Evolutionary conservation across 2,113 vertebrate species (phyloP).

Genomic region (Perccottus glenii): DNA sequence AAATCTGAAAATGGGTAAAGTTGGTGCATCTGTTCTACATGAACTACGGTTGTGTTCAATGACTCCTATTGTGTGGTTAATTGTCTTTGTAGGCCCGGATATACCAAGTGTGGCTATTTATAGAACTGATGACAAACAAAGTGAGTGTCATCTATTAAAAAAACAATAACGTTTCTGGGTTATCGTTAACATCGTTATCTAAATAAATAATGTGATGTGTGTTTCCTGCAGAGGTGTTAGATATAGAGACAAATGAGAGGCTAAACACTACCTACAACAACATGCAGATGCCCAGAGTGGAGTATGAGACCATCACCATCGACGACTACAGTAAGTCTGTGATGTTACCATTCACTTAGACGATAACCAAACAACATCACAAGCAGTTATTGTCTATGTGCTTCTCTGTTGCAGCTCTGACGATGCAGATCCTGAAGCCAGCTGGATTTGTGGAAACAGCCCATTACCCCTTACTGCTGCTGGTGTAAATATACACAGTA

Average conservation of each 20-base stretch:
- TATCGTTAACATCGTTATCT: too few species aligned
- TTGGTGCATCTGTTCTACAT: constrained; percentile 3
- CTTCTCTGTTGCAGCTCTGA: constrained; percentile 79
- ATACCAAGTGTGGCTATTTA: constrained; percentile 89
- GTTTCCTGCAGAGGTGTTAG: constrained; percentile 83
- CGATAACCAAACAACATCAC: neutral
- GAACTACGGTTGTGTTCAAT: constrained; percentile 11
- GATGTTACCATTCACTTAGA: neutral
- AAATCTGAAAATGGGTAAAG: neutral
- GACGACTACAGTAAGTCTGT: constrained; percentile 88
- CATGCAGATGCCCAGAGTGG: constrained; percentile 91
- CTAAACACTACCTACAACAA: constrained; percentile 80
- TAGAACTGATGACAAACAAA: constrained; percentile 81
- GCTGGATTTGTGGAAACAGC: constrained; percentile 84
- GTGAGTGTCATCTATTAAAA: constrained; percentile 81
- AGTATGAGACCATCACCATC: constrained; percentile 83
- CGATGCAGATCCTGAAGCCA: constrained; percentile 92
- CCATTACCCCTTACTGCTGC: constrained; percentile 90
- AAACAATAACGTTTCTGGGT: too few species aligned
- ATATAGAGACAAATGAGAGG: constrained; percentile 87
- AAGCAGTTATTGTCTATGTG: neutral
- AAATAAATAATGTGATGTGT: neutral
- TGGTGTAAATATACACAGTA: constrained; percentile 86
- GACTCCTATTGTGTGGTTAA: constrained; percentile 4
- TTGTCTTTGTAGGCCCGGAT: constrained; percentile 82